Conservation (phyloP, 2,113 vertebrate species). For the Uropsilus gracilis region DNA sequence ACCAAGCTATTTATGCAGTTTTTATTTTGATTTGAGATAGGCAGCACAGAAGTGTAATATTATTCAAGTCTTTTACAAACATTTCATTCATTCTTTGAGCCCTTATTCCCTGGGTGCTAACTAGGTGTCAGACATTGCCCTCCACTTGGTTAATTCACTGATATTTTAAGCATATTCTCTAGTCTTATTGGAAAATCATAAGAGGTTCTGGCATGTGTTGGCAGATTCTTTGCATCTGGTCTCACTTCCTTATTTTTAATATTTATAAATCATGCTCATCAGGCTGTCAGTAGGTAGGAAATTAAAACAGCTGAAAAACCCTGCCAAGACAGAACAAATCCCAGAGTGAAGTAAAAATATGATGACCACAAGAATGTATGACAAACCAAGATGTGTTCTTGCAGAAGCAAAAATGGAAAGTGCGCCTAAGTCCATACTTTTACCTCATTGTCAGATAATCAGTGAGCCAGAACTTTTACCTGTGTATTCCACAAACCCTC, state of each 20-base stretch:
- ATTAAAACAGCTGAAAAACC: conserved; percentile 15
- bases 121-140: conserved; percentile 51
- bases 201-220: conserved; percentile 50
- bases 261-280: conserved; percentile 68
- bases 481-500: neutral
- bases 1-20: neutral
- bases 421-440: neutral
- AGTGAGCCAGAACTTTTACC: neutral
- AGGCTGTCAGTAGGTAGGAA: conserved; percentile 60
- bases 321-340: conserved; percentile 4
- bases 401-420: neutral
- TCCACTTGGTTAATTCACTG: neutral
- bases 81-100: conserved; percentile 21
- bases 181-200: neutral
- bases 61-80: neutral
- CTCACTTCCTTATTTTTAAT: conserved; percentile 62
- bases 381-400: conserved; percentile 27
- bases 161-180: conserved; percentile 14
- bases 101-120: conserved; percentile 34
- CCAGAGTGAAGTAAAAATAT: conserved; percentile 32
- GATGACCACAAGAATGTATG: neutral
- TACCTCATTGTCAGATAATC: neutral
- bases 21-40: conserved; percentile 41
- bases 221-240: conserved; percentile 26
- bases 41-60: neutral